Conservation (phyloP, 2,113 vertebrate species). For the Sorex araneus region DNA sequence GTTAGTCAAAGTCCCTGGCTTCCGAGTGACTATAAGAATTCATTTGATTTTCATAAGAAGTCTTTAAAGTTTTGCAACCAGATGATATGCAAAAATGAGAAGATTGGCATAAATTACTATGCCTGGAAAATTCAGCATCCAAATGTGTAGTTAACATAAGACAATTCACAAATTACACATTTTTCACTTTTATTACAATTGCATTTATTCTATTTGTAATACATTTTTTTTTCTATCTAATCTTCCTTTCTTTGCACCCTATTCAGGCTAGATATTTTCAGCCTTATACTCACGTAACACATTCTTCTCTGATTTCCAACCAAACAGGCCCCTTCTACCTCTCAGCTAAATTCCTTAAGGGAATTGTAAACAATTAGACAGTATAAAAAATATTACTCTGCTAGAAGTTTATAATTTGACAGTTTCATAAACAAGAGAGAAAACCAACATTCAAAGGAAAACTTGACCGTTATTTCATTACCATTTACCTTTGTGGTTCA, state of each 20-base stretch:
- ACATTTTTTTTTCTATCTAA: not conserved
- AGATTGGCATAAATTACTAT: not conserved
- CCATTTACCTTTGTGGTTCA: conserved; percentile 39
- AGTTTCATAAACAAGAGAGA: not conserved
- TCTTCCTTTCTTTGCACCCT: conserved; percentile 22
- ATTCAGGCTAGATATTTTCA: conserved; percentile 15
- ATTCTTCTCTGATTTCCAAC: conserved; percentile 43
- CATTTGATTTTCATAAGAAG: conserved; percentile 50
- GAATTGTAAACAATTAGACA: not conserved
- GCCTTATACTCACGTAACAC: not conserved
- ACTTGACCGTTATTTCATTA: not conserved
- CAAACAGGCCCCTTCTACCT: not conserved
- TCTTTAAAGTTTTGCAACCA: not conserved
- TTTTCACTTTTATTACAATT: not conserved
- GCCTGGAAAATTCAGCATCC: not conserved
- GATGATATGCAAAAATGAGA: not conserved
- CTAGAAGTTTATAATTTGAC: not conserved
- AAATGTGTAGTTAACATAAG: not conserved
- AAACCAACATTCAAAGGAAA: not conserved
- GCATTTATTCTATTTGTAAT: not conserved
- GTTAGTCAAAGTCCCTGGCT: not conserved
- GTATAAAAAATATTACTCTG: not conserved
- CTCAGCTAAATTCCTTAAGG: not conserved
- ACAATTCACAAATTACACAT: not conserved
- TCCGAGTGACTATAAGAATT: conserved; percentile 35